A percentile compares a stretch with the other conserved stretches of the same genome.
phyloP scores from a whole-genome alignment of 2,888 invertebrate species.

The Syritta pipiens region DNA sequence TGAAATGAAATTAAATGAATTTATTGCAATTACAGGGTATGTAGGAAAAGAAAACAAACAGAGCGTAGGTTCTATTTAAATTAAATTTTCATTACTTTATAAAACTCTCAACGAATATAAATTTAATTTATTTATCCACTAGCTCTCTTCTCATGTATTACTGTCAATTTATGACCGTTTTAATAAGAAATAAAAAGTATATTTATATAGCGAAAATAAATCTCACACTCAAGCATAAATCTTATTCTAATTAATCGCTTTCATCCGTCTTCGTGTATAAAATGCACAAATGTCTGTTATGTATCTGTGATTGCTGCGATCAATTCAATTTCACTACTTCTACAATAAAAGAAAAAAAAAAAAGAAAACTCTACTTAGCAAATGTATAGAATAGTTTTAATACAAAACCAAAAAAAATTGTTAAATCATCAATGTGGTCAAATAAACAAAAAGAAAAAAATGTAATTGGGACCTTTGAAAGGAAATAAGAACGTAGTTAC shows the following conservation, averaged over 20 bases:
- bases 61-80: conserved; percentile 8
- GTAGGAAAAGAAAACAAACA: conserved; percentile 1
- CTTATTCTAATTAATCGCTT: conserved; percentile 30
- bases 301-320: conserved; percentile 67
- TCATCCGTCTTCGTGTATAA: conserved; percentile 54
- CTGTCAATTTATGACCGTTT: conserved; percentile 9
- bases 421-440: conserved; percentile 31
- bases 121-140: not conserved
- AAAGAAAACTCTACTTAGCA: conserved; percentile 3
- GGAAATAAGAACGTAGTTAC: not conserved
- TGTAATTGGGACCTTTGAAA: conserved; percentile 14
- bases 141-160: not conserved
- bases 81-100: conserved; percentile 17
- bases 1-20: conserved; percentile 6
- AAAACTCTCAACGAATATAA: conserved; percentile 8
- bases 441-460: not conserved
- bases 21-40: conserved; percentile 49
- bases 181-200: not conserved
- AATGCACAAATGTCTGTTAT: conserved; percentile 60
- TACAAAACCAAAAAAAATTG: conserved; percentile 10
- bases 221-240: not conserved
- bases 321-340: conserved; percentile 60
- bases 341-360: not conserved
- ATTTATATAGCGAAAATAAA: conserved; percentile 1
- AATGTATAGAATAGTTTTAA: conserved; percentile 6